Conservation (phyloP, 2,888 invertebrate genomes). For the Cynaeus angustus region DNA sequence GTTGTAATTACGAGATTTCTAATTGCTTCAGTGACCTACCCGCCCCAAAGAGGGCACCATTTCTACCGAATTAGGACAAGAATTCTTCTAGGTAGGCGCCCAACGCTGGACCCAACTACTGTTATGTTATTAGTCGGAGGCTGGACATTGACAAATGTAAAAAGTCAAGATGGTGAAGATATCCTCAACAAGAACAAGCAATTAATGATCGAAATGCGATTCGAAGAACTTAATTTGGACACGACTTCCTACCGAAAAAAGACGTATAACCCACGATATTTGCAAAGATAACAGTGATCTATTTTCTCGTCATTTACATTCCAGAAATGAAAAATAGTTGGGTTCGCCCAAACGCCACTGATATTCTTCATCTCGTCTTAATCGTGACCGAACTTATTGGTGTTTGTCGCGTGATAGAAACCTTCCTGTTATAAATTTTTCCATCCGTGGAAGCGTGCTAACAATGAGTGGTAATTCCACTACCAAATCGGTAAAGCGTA, state of each 20-base stretch:
- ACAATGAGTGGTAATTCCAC: slow-evolving; percentile 43
- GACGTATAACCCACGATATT: neutral
- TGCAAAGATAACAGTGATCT: no score
- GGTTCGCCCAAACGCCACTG: neutral
- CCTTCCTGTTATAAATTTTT: slow-evolving; percentile 27
- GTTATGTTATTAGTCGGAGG: slow-evolving; percentile 23
- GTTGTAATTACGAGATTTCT: slow-evolving; percentile 43
- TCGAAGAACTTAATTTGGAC: slow-evolving; percentile 31
- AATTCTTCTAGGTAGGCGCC: neutral
- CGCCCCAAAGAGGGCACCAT: slow-evolving; percentile 17
- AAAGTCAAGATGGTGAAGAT: slow-evolving; percentile 33
- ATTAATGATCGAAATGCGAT: slow-evolving; percentile 21
- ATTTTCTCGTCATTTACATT: neutral
- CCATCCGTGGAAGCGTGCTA: slow-evolving; percentile 19
- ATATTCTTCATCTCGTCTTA: slow-evolving; percentile 6
- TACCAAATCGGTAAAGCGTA: slow-evolving; percentile 45
- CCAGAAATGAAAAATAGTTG: neutral
- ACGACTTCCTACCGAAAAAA: slow-evolving; percentile 11
- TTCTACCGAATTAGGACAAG: slow-evolving; percentile 9
- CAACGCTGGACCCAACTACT: slow-evolving; percentile 1
- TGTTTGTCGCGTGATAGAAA: slow-evolving; percentile 25
- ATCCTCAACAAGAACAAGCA: slow-evolving; percentile 18
- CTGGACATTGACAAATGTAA: slow-evolving; percentile 32
- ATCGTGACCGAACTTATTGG: slow-evolving; percentile 12
- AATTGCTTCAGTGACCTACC: slow-evolving; percentile 34